Conservation (phyloP, 2,888 invertebrate genomes). For the Andrena camellia region DNA sequence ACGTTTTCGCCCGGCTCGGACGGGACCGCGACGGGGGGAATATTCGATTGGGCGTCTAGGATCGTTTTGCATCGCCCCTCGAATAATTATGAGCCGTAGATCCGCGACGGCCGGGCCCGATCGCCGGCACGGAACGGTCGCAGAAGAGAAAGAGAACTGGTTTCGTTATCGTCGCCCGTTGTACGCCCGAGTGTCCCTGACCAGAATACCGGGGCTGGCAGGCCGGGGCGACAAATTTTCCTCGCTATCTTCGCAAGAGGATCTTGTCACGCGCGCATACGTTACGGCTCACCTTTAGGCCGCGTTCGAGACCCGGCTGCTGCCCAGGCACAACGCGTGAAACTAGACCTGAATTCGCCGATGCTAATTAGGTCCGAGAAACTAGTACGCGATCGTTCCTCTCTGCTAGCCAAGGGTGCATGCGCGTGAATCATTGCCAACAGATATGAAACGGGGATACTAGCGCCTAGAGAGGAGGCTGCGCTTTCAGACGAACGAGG, state of each 20-base stretch:
- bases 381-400: constrained; percentile 46
- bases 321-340: constrained; percentile 28
- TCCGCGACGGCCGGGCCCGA: constrained; percentile 43
- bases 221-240: constrained; percentile 76
- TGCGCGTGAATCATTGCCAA: constrained; percentile 46
- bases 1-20: not conserved
- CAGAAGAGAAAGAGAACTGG: constrained; percentile 70
- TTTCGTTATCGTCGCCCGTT: constrained; percentile 74
- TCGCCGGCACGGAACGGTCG: constrained; percentile 34
- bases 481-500: not conserved
- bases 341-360: constrained; percentile 62
- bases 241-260: constrained; percentile 73
- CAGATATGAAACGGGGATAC: constrained; percentile 38
- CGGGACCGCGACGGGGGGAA: not conserved
- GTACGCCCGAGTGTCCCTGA: constrained; percentile 72
- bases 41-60: constrained; percentile 5
- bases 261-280: constrained; percentile 75
- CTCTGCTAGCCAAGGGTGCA: constrained; percentile 34
- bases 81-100: constrained; percentile 50
- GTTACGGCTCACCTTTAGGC: constrained; percentile 63
- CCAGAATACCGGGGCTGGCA: constrained; percentile 72
- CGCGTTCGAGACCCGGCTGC: constrained; percentile 62
- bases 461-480: not conserved
- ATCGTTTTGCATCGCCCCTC: constrained; percentile 11
- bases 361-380: constrained; percentile 63